Evolutionary conservation across 2,797 vertebrate species (phyloP).

Genomic region (Thalassophryne amazonica): DNA sequence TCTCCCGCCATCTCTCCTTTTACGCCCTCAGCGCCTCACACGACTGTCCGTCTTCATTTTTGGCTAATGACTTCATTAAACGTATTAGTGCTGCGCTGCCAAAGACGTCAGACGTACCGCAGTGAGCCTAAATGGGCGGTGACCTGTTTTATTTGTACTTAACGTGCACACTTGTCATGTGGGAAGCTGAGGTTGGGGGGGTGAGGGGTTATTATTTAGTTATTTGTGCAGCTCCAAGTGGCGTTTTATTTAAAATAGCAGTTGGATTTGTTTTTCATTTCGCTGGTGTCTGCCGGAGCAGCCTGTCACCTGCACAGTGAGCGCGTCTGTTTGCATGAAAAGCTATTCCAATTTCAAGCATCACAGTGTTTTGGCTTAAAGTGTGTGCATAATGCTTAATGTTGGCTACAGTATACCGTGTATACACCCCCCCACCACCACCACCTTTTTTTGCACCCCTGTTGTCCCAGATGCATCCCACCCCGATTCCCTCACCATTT

Average conservation of each 20-base stretch:
- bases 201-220: conserved; percentile 13
- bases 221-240: conserved; percentile 30
- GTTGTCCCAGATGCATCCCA: conserved; percentile 51
- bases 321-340: conserved; percentile 68
- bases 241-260: conserved; percentile 63
- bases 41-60: conserved; percentile 73
- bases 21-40: conserved; percentile 38
- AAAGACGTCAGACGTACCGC: conserved; percentile 46
- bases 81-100: conserved; percentile 65
- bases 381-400: conserved; percentile 59
- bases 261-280: conserved; percentile 64
- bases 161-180: conserved; percentile 42
- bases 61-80: conserved; percentile 75
- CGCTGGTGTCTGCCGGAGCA: conserved; percentile 41
- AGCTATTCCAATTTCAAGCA: conserved; percentile 76
- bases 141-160: conserved; percentile 61
- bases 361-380: conserved; percentile 72
- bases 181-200: too few relatives aligned
- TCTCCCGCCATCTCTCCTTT: conserved; percentile 6
- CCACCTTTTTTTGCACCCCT: conserved; percentile 37
- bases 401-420: conserved; percentile 55
- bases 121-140: conserved; percentile 33
- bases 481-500: too few relatives aligned
- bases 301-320: conserved; percentile 68
- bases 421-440: conserved; percentile 51